Evolutionary conservation across 2,888 invertebrate genomes (phyloP).

Genomic region (Plagiodera versicolora): DNA sequence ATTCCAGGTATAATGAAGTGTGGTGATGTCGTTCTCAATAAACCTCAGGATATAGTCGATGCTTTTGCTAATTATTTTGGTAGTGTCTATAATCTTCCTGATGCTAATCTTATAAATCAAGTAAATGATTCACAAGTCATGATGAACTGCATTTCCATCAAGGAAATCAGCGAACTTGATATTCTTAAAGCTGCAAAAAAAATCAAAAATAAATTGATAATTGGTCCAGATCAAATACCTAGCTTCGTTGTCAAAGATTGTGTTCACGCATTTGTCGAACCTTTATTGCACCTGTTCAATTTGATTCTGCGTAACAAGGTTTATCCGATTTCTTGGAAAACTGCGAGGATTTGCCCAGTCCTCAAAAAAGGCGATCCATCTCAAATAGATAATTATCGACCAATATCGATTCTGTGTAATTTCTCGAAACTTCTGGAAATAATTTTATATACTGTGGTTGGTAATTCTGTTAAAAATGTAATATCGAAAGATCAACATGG

Average conservation of each 20-base stretch:
- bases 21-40: background rate
- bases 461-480: conserved; percentile 2
- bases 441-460: background rate
- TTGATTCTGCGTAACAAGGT: background rate
- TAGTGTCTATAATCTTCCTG: background rate
- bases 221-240: conserved; percentile 14
- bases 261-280: no score
- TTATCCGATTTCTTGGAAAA: conserved; percentile 9
- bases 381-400: conserved; percentile 12
- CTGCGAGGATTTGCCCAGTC: conserved; percentile 8
- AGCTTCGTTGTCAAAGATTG: conserved; percentile 9
- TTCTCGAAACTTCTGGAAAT: background rate
- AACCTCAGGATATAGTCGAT: background rate
- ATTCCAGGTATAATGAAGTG: background rate
- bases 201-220: conserved; percentile 12
- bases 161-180: conserved; percentile 7
- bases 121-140: no score
- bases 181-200: conserved; percentile 3
- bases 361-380: conserved; percentile 3
- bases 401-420: conserved; percentile 15
- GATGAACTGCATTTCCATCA: background rate
- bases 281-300: no score
- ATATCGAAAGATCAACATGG: conserved; percentile 13
- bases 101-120: no score
- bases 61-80: background rate